Evolutionary conservation across 23 tunicate species (phyloP).

Genomic region (Phallusia fumigata): DNA sequence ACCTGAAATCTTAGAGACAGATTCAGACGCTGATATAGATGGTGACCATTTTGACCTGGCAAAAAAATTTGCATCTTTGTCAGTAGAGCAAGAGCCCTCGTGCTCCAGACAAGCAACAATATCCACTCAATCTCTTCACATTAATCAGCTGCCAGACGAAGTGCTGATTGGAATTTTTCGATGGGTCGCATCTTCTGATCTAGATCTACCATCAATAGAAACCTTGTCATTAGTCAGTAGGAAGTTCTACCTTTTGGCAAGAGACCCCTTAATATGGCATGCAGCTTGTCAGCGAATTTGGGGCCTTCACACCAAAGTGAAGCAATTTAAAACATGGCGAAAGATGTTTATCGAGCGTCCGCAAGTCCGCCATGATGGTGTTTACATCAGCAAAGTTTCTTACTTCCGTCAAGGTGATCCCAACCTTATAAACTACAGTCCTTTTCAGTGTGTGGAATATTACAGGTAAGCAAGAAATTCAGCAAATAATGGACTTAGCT

Average conservation of each 20-base stretch:
- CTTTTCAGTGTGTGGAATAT: constrained; percentile 66
- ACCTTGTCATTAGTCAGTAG: constrained; percentile 42
- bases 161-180: constrained; percentile 34
- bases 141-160: constrained; percentile 51
- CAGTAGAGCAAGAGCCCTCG: neutral
- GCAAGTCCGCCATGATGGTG: constrained; percentile 47
- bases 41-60: neutral
- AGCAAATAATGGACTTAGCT: neutral
- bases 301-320: neutral
- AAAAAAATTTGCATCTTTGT: neutral
- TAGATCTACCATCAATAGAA: constrained; percentile 48
- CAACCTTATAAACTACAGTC: constrained; percentile 33
- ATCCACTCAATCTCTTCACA: neutral
- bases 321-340: constrained; percentile 23
- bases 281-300: constrained; percentile 47
- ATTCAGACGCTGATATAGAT: constrained; percentile 3
- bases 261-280: constrained; percentile 46
- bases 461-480: constrained; percentile 35
- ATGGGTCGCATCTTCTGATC: constrained; percentile 49
- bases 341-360: constrained; percentile 50
- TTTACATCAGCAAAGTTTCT: constrained; percentile 56
- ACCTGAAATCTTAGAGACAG: neutral
- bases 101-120: neutral
- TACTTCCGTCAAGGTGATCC: constrained; percentile 71
- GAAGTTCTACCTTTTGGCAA: constrained; percentile 40